Evolutionary conservation across 2,113 vertebrate genomes (phyloP).

Genomic region (Formicarius rufipectus): DNA sequence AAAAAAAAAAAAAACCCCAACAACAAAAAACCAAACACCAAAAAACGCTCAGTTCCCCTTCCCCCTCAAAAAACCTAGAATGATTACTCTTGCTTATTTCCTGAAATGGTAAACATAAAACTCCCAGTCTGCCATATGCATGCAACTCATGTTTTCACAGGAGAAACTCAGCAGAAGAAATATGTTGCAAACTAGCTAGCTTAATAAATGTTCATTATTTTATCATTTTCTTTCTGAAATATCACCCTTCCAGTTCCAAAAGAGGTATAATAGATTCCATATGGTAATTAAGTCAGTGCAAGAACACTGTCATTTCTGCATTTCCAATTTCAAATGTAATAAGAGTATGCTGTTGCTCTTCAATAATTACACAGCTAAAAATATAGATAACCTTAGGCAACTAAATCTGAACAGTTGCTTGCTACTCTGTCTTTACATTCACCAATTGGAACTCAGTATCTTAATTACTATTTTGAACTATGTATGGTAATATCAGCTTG

Average conservation of each 20-base stretch:
- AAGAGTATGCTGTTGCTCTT: not conserved
- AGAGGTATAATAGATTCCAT: not conserved
- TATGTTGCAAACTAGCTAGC: not conserved
- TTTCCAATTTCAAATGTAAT: not conserved
- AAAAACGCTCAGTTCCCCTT: not conserved
- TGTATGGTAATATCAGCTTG: not conserved
- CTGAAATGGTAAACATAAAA: not conserved
- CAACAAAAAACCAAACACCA: too few relatives aligned
- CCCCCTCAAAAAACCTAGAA: accelerated
- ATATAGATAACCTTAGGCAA: not conserved
- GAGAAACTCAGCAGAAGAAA: not conserved
- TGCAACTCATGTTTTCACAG: not conserved
- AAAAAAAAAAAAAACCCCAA: not conserved
- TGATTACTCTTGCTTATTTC: not conserved
- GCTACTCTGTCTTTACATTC: not conserved
- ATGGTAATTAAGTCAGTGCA: not conserved
- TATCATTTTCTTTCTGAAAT: not conserved
- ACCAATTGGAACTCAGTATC: not conserved
- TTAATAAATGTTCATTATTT: not conserved
- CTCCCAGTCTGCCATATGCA: not conserved
- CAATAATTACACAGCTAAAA: not conserved
- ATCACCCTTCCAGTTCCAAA: not conserved
- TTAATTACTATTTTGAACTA: not conserved
- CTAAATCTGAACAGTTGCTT: not conserved
- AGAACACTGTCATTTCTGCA: not conserved